Base-by-base conservation (phyloP, 2,888 invertebrate genomes). In the Rhagophthalmus giganteus region DNA sequence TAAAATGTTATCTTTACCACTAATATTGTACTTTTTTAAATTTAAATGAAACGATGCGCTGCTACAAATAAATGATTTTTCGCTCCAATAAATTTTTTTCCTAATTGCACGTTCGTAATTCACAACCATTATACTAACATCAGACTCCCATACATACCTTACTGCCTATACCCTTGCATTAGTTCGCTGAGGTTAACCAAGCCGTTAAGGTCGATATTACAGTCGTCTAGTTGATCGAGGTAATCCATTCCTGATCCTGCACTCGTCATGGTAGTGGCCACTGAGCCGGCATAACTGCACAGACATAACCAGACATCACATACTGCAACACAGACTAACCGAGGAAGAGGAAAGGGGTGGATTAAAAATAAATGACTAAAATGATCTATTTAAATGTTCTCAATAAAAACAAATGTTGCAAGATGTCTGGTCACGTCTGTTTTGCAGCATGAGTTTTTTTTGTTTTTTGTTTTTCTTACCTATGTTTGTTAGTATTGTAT, bases 341-440 rank as follows among this genome's bases (percentile, higher is more conserved):
- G 66, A 63, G 12, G 26, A 14, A 28, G 38, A 6, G 25, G 24
- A 25, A 37, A 47, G 35, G 27, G 33, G 15, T 32, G n/a, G n/a
- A n/a, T n/a, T n/a, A n/a, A n/a, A n/a, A n/a, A n/a, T n/a, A n/a
- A n/a, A n/a, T n/a, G n/a, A n/a, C n/a, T n/a, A n/a, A n/a, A n/a
- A n/a, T n/a, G n/a, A n/a, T n/a, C n/a, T n/a, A n/a, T n/a, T n/a
- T n/a, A n/a, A n/a, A n/a, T n/a, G n/a, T n/a, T n/a, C n/a, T n/a
- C n/a, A n/a, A n/a, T 34, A 41, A 49, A 27, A 31, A 32, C 53
- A 38, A 51, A 54, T 68, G 71, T 71, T 73, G 71, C 71, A 69
- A 70, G 69, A 72, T 74, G 74, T 74, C 75, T 74, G 75, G 74
- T 74, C 71, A 74, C 67, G 74, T 74, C 75, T 74, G 74, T 65